A percentile compares a stretch with the other conserved stretches of the same genome.
These are phyloP conservation scores for Campoletis sonorensis DNA, from an alignment of 1,140 invertebrate species.

Conservation along the genomic window DNA sequence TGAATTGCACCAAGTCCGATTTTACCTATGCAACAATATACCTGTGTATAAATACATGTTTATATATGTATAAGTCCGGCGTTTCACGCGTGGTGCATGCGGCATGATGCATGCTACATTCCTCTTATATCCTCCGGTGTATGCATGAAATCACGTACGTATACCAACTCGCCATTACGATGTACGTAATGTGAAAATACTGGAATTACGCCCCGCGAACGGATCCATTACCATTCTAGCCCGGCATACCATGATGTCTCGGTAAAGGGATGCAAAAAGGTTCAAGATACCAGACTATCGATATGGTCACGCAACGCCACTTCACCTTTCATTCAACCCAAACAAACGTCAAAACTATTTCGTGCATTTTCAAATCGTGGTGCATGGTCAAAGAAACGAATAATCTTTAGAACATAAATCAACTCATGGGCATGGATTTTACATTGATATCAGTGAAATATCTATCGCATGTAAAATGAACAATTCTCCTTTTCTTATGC, in stretches of 20 bases:
- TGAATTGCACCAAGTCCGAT: constrained; percentile 35
- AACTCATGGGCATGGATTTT: no score
- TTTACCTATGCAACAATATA: not conserved
- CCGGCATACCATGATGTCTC: constrained; percentile 25
- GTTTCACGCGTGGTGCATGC: not conserved
- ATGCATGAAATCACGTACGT: constrained; percentile 43
- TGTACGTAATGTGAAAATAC: constrained; percentile 43
- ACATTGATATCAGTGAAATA: no score
- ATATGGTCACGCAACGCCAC: constrained; percentile 43
- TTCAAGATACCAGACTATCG: constrained; percentile 24
- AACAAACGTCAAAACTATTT: not conserved
- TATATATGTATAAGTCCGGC: not conserved
- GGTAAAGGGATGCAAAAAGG: constrained; percentile 40
- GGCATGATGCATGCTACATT: constrained; percentile 18
- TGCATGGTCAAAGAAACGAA: not conserved
- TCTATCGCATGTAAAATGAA: no score
- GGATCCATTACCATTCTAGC: constrained; percentile 47
- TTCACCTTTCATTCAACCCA: constrained; percentile 13
- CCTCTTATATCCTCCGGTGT: constrained; percentile 29
- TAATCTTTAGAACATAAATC: no score
- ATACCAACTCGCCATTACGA: constrained; percentile 36
- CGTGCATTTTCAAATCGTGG: not conserved
- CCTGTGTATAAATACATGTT: not conserved
- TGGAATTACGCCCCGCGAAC: constrained; percentile 43
- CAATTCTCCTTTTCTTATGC: no score